These are phyloP conservation scores for Scaptodrosophila lebanonensis DNA, from an alignment of 1,140 invertebrate species.

Conservation along the genomic window DNA sequence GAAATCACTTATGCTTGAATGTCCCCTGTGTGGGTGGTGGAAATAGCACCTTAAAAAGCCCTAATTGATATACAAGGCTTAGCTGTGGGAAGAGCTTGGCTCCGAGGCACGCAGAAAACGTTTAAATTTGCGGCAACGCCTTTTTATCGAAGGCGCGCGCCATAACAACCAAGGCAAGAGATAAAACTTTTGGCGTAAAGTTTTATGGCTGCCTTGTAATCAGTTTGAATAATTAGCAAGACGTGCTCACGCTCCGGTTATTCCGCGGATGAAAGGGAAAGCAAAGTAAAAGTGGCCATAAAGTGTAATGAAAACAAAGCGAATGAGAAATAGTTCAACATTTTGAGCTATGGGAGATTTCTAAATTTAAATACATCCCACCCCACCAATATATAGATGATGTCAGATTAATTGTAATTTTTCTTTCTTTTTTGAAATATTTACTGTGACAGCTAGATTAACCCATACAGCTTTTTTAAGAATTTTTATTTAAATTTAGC, in stretches of 20 bases:
- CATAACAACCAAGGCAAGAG: constrained; percentile 31
- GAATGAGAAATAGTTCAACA: neutral
- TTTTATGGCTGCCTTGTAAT: constrained; percentile 56
- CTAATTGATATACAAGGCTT: constrained; percentile 54
- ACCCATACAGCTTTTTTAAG: too few relatives aligned
- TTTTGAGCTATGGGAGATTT: too few relatives aligned
- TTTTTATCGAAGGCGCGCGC: constrained; percentile 30
- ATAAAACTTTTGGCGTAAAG: constrained; percentile 55
- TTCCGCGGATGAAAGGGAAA: neutral
- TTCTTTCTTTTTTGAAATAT: too few relatives aligned
- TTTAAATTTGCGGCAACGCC: constrained; percentile 51
- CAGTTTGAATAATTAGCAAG: constrained; percentile 67
- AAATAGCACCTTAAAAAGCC: constrained; percentile 37
- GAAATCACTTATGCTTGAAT: constrained; percentile 70
- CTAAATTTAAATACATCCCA: too few relatives aligned
- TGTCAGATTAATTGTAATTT: too few relatives aligned
- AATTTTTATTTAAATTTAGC: too few relatives aligned
- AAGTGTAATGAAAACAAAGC: neutral
- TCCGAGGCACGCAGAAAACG: constrained; percentile 47
- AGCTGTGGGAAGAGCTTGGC: constrained; percentile 2
- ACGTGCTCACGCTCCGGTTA: constrained; percentile 31
- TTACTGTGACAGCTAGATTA: too few relatives aligned
- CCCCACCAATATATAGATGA: too few relatives aligned
- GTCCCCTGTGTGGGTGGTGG: constrained; percentile 15
- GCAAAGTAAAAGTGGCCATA: neutral